Conservation (phyloP, 2,113 vertebrate genomes). For the Pollimyrus isidori region DNA sequence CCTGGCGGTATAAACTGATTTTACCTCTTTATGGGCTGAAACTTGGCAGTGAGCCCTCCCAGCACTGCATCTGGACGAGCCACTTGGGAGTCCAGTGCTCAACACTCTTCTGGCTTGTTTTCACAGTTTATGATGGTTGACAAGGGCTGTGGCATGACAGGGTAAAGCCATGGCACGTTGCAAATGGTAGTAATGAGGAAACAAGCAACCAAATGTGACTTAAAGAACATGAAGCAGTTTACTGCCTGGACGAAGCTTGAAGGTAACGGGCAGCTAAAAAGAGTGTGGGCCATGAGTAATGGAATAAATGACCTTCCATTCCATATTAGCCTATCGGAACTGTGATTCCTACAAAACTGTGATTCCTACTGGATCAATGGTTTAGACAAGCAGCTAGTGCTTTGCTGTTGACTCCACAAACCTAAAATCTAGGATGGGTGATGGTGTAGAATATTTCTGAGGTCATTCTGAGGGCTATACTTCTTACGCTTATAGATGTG, state of each 20-base stretch:
- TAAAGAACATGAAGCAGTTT: not conserved
- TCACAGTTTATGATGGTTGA: not conserved
- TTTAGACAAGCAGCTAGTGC: not conserved
- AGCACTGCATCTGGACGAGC: not conserved
- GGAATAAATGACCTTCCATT: not conserved
- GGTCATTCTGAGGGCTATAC: not conserved
- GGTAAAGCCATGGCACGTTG: not conserved
- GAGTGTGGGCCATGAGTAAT: not conserved
- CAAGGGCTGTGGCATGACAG: not conserved
- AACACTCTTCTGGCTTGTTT: not conserved
- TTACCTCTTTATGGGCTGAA: not conserved
- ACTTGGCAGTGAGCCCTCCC: not conserved
- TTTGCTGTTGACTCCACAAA: not conserved
- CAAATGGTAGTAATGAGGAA: not conserved
- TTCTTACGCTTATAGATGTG: not conserved
- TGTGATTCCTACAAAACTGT: not conserved
- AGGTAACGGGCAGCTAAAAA: not conserved
- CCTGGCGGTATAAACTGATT: not conserved
- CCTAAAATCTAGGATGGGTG: not conserved
- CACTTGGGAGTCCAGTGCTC: not conserved
- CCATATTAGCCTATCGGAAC: not conserved
- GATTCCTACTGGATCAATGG: not conserved
- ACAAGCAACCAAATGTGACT: not conserved
- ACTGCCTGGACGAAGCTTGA: not conserved
- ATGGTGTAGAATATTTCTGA: not conserved